Conservation (phyloP, 92 coral and sea anemone species). For the Epizoanthus stellaris region DNA sequence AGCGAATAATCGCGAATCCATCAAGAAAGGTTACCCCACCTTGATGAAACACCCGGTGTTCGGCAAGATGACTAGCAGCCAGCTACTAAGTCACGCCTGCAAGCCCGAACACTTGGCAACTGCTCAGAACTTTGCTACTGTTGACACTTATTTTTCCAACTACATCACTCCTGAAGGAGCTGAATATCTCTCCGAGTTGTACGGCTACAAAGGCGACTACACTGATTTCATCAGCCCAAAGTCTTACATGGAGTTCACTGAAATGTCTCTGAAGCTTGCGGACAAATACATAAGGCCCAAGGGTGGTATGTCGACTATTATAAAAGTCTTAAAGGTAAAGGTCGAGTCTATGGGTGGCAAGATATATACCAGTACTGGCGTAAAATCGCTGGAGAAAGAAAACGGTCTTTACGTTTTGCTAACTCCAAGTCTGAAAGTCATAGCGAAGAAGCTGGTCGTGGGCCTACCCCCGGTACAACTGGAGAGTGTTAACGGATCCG, state of each 20-base stretch:
- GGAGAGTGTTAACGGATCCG: slow-evolving; percentile 56
- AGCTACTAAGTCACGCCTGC: slow-evolving; percentile 70
- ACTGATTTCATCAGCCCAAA: slow-evolving; percentile 79
- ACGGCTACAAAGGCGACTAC: slow-evolving; percentile 84
- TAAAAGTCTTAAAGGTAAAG: slow-evolving; percentile 52
- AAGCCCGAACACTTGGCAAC: slow-evolving; percentile 66
- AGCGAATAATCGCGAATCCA: slow-evolving; percentile 60
- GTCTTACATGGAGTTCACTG: slow-evolving; percentile 72
- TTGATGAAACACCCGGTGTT: slow-evolving; percentile 57
- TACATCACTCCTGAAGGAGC: slow-evolving; percentile 80
- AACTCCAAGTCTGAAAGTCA: slow-evolving; percentile 58
- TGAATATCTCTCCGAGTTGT: slow-evolving; percentile 79
- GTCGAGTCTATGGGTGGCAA: slow-evolving; percentile 63
- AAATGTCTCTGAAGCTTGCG: slow-evolving; percentile 63
- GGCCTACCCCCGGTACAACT: slow-evolving; percentile 70
- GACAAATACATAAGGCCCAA: slow-evolving; percentile 67
- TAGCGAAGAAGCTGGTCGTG: slow-evolving; percentile 66
- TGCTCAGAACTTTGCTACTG: slow-evolving; percentile 67
- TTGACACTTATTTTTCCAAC: slow-evolving; percentile 72
- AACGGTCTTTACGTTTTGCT: slow-evolving; percentile 16
- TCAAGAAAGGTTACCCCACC: slow-evolving; percentile 76
- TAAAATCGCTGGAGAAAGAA: slow-evolving; percentile 50
- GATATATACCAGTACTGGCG: slow-evolving; percentile 61
- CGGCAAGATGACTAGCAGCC: slow-evolving; percentile 72
- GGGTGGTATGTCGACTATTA: slow-evolving; percentile 79